Base-by-base conservation (phyloP, 2,888 invertebrate species). In the Apotomis capreana region DNA sequence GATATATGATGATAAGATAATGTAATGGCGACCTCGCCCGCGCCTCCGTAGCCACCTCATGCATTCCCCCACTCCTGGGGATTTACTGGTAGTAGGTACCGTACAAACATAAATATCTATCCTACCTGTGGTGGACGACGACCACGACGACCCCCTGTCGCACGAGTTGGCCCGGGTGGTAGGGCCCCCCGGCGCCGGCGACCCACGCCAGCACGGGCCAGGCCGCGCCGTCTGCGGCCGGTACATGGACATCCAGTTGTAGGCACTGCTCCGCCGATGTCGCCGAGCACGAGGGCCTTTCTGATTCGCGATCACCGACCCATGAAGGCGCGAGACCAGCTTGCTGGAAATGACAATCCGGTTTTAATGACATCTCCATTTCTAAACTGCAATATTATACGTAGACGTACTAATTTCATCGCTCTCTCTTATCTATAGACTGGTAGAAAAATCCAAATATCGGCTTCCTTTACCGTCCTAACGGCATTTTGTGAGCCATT, bases 241-340 rank as follows among this genome's bases (percentile, higher is more conserved):
- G 95, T 4, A 93, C 91, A 81, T 95, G 94, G 4, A 96, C 94
- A 77, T 96, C 96, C 68, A 96, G 84, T 76, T 94, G 94, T 0
- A 96, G 88, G 78, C 96, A 96, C 76, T 95, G 95, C 75, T 95
- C 95, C 63, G 58, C 91, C 0, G 88, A 87, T 6, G 79, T 76
- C 5, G 78, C 3, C 0, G 86, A 79, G 74, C 91, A 91, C 6
- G 80, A 80, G 1, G 81, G 70, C 13, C 81, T 81, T 13, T 75
- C 80, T 0, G 88, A 78, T 58, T 90, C 87, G 44, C 89, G 80
- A 0, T 87, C 76, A 3, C 83, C 87, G 0, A 78, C 60, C 92
- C 92, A 92, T 0, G 80, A 75, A 0, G 92, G 92, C 1, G 92
- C 91, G 12, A 88, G 71, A 1, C 89, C 87, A 1, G 88, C 90